Evolutionary conservation across 2,888 invertebrate genomes (phyloP), one percentile per base, ranked within the genome.

Genomic region (Laothoe populi): DNA sequence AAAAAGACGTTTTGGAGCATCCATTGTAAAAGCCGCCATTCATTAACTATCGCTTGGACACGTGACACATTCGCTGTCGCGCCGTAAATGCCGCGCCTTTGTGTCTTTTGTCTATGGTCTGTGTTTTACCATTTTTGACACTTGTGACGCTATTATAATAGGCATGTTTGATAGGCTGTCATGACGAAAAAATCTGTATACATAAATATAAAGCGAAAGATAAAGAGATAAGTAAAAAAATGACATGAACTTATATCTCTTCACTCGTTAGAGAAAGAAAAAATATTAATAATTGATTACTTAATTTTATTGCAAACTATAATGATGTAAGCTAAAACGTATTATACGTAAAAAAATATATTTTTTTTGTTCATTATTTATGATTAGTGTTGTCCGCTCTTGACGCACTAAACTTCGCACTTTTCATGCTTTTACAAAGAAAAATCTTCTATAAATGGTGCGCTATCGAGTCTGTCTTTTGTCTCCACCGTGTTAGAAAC

Each of bases 51-150:
- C 35, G 31, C 44, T 66, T 64, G 63, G 68, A 70, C 67, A 64
- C 62, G 63, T 64, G 68, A 62, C 66, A 61, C 59, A 64, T 63
- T 65, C 64, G 66, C 66, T 63, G 67, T 67, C 61, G 66, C 60
- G 63, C 35, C 60, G 65, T 66, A 69, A 69, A 70, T 69, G 63
- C 59, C 65, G 35, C 61, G 67, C 64, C 66, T 71, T 70, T 70
- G 61, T 68, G 59, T 59, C 64, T 48, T 66, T 60, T 53, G 35
- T 53, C 53, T 53, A 19, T 53, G 53, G 53, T 8, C 42, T 19
- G n/a, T 63, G 61, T 60, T 64, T 44, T 57, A 60, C 16, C 48
- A 59, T 65, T 45, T 57, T 48, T 53, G 40, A 63, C 63, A 62
- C 31, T 35, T 44, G 7, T 53, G 53, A 53, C 53, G 35, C 53